Conservation (phyloP, 53 echinoderm and acorn worm species). For the Henricia sp. region DNA sequence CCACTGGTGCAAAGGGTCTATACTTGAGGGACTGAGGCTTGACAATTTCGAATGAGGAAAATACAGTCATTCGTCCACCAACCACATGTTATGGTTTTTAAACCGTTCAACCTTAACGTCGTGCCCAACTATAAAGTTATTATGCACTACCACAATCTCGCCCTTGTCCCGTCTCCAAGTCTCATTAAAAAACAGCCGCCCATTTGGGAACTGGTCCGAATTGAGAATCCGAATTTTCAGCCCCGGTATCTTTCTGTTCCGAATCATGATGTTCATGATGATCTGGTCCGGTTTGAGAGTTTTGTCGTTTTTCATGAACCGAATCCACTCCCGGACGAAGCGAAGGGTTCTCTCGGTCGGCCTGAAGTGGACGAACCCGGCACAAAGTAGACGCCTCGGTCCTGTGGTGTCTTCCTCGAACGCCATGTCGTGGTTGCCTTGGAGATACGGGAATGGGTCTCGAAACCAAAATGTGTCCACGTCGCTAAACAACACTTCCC, state of each 20-base stretch:
- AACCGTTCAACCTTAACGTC: slow-evolving; percentile 76
- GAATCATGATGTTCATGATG: slow-evolving; percentile 63
- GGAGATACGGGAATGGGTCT: slow-evolving; percentile 62
- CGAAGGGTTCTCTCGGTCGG: slow-evolving; percentile 49
- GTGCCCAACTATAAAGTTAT: slow-evolving; percentile 80
- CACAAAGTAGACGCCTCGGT: slow-evolving; percentile 17
- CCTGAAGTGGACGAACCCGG: slow-evolving; percentile 75
- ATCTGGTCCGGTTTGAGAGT: slow-evolving; percentile 68
- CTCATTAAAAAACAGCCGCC: slow-evolving; percentile 67
- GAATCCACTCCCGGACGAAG: slow-evolving; percentile 70
- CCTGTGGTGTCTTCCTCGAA: slow-evolving; percentile 55
- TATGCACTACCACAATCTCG: slow-evolving; percentile 71
- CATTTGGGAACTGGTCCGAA: slow-evolving; percentile 62
- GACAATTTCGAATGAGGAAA: not conserved
- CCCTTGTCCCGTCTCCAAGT: slow-evolving; percentile 46
- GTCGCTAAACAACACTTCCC: slow-evolving; percentile 74
- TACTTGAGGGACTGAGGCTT: no score
- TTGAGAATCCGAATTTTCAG: slow-evolving; percentile 58
- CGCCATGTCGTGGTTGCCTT: slow-evolving; percentile 66
- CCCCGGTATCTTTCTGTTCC: slow-evolving; percentile 3
- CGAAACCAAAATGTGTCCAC: slow-evolving; percentile 75
- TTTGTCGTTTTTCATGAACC: slow-evolving; percentile 30
- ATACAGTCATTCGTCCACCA: not conserved
- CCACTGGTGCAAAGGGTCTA: no score
- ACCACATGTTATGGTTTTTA: slow-evolving; percentile 70